Evolutionary conservation across 2,797 vertebrate genomes (phyloP).

Genomic region (Mycteria americana): DNA sequence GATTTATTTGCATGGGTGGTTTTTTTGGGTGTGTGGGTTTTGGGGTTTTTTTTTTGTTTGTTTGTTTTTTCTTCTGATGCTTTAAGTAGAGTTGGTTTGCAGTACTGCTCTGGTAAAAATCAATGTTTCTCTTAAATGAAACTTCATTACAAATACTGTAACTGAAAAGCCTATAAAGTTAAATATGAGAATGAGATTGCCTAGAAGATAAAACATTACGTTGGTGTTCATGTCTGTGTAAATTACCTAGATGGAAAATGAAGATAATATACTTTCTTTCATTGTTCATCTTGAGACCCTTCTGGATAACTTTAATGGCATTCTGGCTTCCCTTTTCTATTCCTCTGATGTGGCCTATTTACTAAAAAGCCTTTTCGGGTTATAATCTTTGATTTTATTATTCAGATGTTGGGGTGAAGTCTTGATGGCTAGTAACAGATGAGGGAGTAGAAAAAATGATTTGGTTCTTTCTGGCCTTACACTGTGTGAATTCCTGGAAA

Average conservation of each 20-base stretch:
- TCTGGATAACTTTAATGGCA: not conserved
- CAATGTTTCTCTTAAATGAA: not conserved
- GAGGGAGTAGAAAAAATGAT: not conserved
- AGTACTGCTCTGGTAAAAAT: not conserved
- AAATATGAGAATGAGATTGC: not conserved
- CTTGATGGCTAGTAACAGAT: not conserved
- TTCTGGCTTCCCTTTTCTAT: not conserved
- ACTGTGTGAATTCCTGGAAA: not conserved
- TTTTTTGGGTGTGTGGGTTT: not conserved
- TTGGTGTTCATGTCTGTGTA: not conserved
- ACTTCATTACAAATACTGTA: not conserved
- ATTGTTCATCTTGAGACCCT: not conserved
- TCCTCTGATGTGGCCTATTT: not conserved
- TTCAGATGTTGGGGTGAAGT: not conserved
- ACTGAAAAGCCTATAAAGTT: not conserved
- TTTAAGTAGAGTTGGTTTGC: not conserved
- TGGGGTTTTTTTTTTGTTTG: too few relatives aligned
- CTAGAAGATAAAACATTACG: not conserved
- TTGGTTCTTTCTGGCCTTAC: not conserved
- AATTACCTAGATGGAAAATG: not conserved
- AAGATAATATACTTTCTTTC: not conserved
- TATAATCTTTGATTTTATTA: not conserved
- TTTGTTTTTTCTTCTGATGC: not conserved
- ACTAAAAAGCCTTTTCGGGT: not conserved
- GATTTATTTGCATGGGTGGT: not conserved